phyloP scores from a whole-genome alignment of 1,140 invertebrate species.

The Caenorhabditis brenneri region DNA sequence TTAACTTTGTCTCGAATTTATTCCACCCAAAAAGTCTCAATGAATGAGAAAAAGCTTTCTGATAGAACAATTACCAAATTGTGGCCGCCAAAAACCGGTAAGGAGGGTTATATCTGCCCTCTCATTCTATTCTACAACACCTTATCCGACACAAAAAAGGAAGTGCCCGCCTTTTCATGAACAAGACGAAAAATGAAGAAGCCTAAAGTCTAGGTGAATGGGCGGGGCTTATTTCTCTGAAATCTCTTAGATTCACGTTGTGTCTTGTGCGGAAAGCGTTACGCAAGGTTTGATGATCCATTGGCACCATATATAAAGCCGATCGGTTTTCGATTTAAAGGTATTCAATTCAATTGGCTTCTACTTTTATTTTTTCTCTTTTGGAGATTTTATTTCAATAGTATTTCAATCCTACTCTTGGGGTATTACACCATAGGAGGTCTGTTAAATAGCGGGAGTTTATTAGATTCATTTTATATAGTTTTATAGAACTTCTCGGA shows the following conservation, averaged over 20 bases:
- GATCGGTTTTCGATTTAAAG: not conserved
- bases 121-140: too few relatives aligned
- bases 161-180: not conserved
- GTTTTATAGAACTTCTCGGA: too few relatives aligned
- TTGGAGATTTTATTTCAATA: too few relatives aligned
- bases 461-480: too few relatives aligned
- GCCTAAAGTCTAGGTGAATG: slow-evolving; percentile 2
- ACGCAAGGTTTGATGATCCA: slow-evolving; percentile 36
- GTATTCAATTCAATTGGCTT: slow-evolving; percentile 23
- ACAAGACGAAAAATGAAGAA: not conserved
- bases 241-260: not conserved
- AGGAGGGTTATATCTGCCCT: not conserved
- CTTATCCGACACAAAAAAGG: not conserved
- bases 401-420: too few relatives aligned
- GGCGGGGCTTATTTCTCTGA: not conserved
- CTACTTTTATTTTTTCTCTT: too few relatives aligned
- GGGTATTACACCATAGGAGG: too few relatives aligned
- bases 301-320: slow-evolving; percentile 39
- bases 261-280: not conserved
- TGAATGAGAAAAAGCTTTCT: not conserved
- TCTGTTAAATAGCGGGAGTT: too few relatives aligned
- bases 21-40: not conserved
- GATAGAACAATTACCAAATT: slow-evolving; percentile 15
- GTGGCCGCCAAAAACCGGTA: slow-evolving; percentile 40
- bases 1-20: not conserved